A percentile compares a stretch with the other conserved stretches of the same genome.
Evolutionary conservation across 2,888 invertebrate genomes (phyloP).

Genomic region (Prosopocoilus inquinatus): DNA sequence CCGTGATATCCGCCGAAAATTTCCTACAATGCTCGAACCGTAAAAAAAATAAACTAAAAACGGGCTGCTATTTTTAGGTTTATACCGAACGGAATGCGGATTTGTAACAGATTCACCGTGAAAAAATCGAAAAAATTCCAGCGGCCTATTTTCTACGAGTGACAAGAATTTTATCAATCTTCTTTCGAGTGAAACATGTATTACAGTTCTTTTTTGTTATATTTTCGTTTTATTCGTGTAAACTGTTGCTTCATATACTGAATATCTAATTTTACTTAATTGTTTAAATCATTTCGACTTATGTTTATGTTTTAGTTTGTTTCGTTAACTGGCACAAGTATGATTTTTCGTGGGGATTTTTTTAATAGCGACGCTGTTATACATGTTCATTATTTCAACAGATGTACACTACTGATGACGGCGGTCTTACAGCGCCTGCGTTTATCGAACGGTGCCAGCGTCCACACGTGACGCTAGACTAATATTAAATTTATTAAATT

Average conservation of each 20-base stretch:
- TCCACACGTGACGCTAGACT: constrained; percentile 1
- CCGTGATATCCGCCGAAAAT: neutral
- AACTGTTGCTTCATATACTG: no score
- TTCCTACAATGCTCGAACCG: constrained; percentile 2
- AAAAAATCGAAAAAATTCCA: neutral
- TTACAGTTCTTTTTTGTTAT: no score
- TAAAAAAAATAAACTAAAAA: neutral
- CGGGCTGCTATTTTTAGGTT: neutral
- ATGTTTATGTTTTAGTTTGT: neutral
- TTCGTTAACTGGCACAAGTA: constrained; percentile 1
- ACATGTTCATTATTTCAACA: neutral
- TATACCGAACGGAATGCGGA: constrained; percentile 3
- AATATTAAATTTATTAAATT: constrained; percentile 3
- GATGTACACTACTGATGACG: constrained; percentile 3
- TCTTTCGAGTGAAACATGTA: no score
- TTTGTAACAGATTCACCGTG: neutral
- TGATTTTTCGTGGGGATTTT: neutral
- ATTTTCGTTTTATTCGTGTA: no score
- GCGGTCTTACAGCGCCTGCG: neutral
- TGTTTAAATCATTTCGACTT: neutral
- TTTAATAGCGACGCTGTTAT: neutral
- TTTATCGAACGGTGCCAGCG: constrained; percentile 3
- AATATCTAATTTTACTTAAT: no score
- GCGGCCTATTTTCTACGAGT: no score
- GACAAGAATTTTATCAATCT: no score